Percentiles rank a stretch among this genome's conserved stretches.
These are phyloP conservation scores for Gephyroberyx darwinii DNA, from an alignment of 2,797 vertebrate genomes.

Conservation along the genomic window DNA sequence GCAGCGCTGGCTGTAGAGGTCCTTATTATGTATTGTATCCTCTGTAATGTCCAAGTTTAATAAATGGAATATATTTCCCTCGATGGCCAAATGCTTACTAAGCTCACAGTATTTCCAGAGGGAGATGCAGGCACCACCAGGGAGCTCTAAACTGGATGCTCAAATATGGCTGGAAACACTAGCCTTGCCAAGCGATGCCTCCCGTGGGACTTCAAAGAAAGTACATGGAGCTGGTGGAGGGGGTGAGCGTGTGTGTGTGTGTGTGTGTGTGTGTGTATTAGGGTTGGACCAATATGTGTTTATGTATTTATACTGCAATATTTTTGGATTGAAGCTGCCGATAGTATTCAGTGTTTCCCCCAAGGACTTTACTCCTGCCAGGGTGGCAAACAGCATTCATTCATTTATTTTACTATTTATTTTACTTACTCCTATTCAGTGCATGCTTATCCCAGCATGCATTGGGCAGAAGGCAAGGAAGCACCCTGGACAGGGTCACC, in stretches of 20 bases:
- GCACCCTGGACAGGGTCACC: too few relatives aligned
- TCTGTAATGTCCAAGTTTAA: conserved; percentile 29
- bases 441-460: too few relatives aligned
- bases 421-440: too few relatives aligned
- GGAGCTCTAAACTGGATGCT: conserved; percentile 27
- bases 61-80: conserved; percentile 4
- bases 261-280: neutral
- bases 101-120: conserved; percentile 2
- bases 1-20: too few relatives aligned
- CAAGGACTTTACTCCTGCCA: too few relatives aligned
- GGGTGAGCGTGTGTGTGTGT: conserved; percentile 6
- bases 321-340: too few relatives aligned
- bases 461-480: too few relatives aligned
- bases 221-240: conserved; percentile 33
- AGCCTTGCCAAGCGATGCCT: conserved; percentile 44
- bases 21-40: conserved; percentile 24
- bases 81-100: conserved; percentile 14
- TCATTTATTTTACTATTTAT: too few relatives aligned
- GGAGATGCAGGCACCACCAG: conserved; percentile 6
- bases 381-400: too few relatives aligned
- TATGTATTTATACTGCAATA: too few relatives aligned
- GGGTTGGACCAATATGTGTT: too few relatives aligned
- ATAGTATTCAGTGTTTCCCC: too few relatives aligned
- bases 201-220: conserved; percentile 33
- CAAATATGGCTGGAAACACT: conserved; percentile 48